Evolutionary conservation across 2,797 vertebrate genomes (phyloP), one percentile per base, ranked within the genome.

Genomic region (Melanogrammus aeglefinus): DNA sequence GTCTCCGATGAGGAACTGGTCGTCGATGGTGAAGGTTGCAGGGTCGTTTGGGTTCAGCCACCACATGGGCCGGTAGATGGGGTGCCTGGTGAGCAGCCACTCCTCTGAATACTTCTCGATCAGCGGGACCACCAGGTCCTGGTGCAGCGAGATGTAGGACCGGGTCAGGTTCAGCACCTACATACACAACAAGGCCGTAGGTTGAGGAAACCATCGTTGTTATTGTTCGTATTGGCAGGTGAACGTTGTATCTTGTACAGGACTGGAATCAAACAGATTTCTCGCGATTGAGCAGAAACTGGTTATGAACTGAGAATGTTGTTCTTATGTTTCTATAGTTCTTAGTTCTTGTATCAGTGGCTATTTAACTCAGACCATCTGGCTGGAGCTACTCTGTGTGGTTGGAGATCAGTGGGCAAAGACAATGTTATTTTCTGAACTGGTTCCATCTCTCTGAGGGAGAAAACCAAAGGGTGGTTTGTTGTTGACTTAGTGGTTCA

Each of bases 1-100:
- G 57, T 98, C 95, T 85, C 96, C 96, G 0, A 98, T 96, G 77
- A 98, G 95, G 79, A 97, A 98, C 88, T 97, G 95, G 51, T 98
- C 95, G 80, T 97, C 94, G 2, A 96, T 75, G 76, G 93, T 93
- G 83, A 96, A 96, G 0, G 96, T 95, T 0, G 81, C 2, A 0
- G 95, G 93, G 47, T 97, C 96, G 0, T 81, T 91, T 33, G 96
- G 96, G 74, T 93, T 96, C 87, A 96, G 91, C 96, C 96, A 98
- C 96, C 96, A 98, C 41, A 94, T 89, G 0, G 96, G 96, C 3
- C 96, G 93, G 87, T 96, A 97, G 87, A 97, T 93, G 78, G 96
- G 96, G 74, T 91, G 86, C 38, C 96, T 95, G 0, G 76, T 83
- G 3, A 18, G 27, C 44, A 86, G 90, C 96, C 96, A 97, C 75